phyloP scores from a whole-genome alignment of 2,888 invertebrate species.

The Eristalis pertinax region DNA sequence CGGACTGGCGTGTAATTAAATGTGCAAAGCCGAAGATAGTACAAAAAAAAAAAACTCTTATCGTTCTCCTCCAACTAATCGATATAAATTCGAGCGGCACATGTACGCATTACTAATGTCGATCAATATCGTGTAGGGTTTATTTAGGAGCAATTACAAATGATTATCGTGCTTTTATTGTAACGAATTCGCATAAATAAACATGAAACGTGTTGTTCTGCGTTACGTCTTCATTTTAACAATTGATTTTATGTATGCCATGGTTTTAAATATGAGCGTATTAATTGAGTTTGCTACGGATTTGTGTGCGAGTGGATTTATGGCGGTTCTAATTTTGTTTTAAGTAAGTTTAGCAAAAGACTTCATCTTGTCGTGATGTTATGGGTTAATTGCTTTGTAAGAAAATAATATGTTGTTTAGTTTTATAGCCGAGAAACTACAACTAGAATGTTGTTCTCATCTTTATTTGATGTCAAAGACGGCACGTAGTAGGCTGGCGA shows the following conservation, averaged over 20 bases:
- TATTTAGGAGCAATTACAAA: slow-evolving; percentile 37
- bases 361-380: background rate
- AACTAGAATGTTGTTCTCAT: background rate
- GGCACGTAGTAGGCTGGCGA: background rate
- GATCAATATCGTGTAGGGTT: slow-evolving; percentile 3
- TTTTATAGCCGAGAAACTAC: background rate
- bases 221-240: background rate
- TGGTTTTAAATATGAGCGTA: background rate
- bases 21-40: background rate
- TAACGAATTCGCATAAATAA: slow-evolving; percentile 34
- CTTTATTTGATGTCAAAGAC: background rate
- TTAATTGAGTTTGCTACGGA: background rate
- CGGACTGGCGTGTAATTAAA: slow-evolving; percentile 43
- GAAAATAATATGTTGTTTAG: background rate
- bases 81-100: slow-evolving; percentile 50
- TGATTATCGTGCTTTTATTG: slow-evolving; percentile 58
- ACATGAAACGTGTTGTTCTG: slow-evolving; percentile 20
- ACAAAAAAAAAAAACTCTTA: slow-evolving; percentile 23
- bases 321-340: background rate
- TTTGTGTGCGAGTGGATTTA: background rate
- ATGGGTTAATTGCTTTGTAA: background rate
- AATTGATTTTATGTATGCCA: background rate
- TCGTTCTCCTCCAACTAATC: slow-evolving; percentile 47
- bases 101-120: slow-evolving; percentile 28
- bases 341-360: background rate